A percentile compares a stretch with the other conserved stretches of the same genome.
Conservation (phyloP, 2,888 invertebrate species). For the Ornithoptera priamus region DNA sequence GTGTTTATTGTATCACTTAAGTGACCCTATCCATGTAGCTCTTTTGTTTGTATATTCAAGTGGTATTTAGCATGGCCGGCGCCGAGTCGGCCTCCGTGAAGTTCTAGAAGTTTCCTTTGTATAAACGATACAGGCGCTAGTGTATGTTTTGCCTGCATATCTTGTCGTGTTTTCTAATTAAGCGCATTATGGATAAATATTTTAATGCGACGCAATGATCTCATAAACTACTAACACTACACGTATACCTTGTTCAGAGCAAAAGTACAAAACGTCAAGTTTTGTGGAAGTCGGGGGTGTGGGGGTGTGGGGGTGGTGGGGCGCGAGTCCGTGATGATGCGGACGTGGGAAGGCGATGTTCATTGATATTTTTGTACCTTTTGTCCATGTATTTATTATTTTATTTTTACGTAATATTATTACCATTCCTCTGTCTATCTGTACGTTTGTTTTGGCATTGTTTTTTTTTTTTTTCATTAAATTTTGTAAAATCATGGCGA, state of each 20-base stretch:
- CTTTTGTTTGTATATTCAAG: constrained; percentile 72
- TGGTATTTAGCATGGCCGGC: constrained; percentile 60
- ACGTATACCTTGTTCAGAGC: constrained; percentile 64
- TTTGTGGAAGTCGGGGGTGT: constrained; percentile 23
- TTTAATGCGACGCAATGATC: constrained; percentile 75
- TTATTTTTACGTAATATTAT: constrained; percentile 60
- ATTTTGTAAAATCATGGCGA: constrained; percentile 41
- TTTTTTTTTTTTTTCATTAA: constrained; percentile 41
- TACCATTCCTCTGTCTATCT: constrained; percentile 68
- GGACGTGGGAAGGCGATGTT: constrained; percentile 50
- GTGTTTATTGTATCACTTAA: constrained; percentile 66
- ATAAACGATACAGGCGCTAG: constrained; percentile 60
- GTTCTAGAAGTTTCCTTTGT: constrained; percentile 61
- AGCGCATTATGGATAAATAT: constrained; percentile 59
- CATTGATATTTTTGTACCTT: constrained; percentile 72
- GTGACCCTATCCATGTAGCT: constrained; percentile 62
- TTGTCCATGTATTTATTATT: constrained; percentile 71
- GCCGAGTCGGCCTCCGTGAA: constrained; percentile 53
- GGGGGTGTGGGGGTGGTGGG: constrained; percentile 34
- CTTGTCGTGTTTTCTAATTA: constrained; percentile 74
- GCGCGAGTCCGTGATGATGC: constrained; percentile 3
- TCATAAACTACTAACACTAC: constrained; percentile 78
- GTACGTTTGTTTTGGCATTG: constrained; percentile 63
- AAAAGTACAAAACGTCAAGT: constrained; percentile 70
- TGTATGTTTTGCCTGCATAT: constrained; percentile 70